These are phyloP conservation scores for Parelbella ahira DNA, from an alignment of 2,888 invertebrate genomes.

Conservation along the genomic window DNA sequence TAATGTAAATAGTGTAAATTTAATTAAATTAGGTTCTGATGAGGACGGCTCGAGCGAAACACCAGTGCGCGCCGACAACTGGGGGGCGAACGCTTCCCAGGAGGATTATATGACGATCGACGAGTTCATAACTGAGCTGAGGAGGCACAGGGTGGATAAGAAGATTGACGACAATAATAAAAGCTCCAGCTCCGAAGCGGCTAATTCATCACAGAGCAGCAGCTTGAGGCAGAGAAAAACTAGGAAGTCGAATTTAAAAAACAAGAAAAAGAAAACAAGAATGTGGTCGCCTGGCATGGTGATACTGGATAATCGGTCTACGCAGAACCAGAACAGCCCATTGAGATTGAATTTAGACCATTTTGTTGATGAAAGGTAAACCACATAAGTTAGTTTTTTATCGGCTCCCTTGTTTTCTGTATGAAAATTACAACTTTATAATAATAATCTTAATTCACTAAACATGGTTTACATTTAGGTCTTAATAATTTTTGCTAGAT, in stretches of 20 bases:
- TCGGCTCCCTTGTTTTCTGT: too few relatives aligned
- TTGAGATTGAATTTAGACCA: conserved; percentile 71
- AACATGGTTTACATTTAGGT: too few relatives aligned
- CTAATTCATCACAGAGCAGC: conserved; percentile 43
- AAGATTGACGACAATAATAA: conserved; percentile 43
- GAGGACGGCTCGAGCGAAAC: conserved; percentile 44
- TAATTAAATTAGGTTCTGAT: conserved; percentile 50
- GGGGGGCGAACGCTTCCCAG: conserved; percentile 45
- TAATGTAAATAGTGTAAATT: conserved; percentile 35
- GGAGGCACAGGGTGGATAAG: conserved; percentile 51
- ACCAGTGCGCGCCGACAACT: conserved; percentile 39
- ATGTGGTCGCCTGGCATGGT: conserved; percentile 70
- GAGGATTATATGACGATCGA: conserved; percentile 57
- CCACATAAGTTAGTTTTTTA: too few relatives aligned
- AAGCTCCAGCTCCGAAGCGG: conserved; percentile 30
- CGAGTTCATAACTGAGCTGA: conserved; percentile 58
- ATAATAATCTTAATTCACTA: too few relatives aligned
- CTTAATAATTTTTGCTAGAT: too few relatives aligned
- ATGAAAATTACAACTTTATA: too few relatives aligned
- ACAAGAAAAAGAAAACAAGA: conserved; percentile 57
- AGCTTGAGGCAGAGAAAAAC: conserved; percentile 46
- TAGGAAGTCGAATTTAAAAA: conserved; percentile 50
- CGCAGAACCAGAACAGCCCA: conserved; percentile 47
- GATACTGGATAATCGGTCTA: conserved; percentile 60
- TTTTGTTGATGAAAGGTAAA: conserved; percentile 72